Evolutionary conservation across 2,797 vertebrate species (phyloP).

Genomic region (Neosilurus mollespiculum): DNA sequence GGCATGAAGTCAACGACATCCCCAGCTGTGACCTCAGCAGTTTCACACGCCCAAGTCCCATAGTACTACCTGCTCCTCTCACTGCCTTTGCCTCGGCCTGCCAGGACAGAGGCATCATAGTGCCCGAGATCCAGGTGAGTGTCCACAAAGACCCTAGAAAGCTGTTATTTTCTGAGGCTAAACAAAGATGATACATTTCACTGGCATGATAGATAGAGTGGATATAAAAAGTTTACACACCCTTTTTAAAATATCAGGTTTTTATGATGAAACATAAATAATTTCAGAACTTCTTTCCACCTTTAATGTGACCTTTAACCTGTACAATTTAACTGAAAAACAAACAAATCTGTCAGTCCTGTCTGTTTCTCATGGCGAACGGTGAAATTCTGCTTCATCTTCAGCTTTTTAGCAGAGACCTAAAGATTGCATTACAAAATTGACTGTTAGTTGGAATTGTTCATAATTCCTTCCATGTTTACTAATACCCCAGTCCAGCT

Average conservation of each 20-base stretch:
- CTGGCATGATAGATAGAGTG: background rate
- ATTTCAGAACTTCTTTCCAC: no score
- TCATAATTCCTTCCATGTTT: no score
- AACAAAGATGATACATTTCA: background rate
- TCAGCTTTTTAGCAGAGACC: no score
- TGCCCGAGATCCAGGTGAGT: conserved; percentile 96
- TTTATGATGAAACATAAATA: no score
- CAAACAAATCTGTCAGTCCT: no score
- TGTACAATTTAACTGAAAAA: no score
- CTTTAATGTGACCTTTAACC: no score
- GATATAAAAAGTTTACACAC: background rate
- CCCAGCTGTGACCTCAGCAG: conserved; percentile 97
- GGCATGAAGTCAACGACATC: conserved; percentile 97
- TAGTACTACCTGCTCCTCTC: conserved; percentile 88
- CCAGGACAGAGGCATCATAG: conserved; percentile 83
- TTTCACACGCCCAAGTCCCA: conserved; percentile 87
- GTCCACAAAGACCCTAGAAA: background rate
- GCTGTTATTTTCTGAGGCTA: background rate
- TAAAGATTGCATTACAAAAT: no score
- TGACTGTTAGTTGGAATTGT: no score
- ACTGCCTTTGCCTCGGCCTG: conserved; percentile 92
- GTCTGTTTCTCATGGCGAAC: no score
- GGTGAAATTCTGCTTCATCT: no score
- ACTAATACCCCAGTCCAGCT: no score
- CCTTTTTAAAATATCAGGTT: background rate